These are phyloP conservation scores for Nomada goodeniana DNA, from an alignment of 2,888 invertebrate species.

Conservation along the genomic window DNA sequence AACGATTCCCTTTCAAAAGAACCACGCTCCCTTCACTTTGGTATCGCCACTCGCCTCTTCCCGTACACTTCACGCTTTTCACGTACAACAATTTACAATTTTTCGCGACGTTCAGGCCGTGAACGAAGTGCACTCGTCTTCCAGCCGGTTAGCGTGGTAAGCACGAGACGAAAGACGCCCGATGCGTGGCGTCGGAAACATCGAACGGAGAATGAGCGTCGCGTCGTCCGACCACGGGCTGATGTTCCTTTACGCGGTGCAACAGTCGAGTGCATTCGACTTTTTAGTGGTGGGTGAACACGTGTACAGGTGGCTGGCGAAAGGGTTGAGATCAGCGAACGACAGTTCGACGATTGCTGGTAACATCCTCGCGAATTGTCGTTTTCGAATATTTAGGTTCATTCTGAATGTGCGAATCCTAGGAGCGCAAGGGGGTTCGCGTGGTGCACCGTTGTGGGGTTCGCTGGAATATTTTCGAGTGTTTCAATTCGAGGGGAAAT, in stretches of 20 bases:
- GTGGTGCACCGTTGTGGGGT: no score
- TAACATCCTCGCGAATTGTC: no score
- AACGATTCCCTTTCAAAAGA: neutral
- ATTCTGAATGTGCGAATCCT: no score
- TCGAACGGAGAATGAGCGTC: neutral
- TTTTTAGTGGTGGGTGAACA: slow-evolving; percentile 7
- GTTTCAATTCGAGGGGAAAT: no score
- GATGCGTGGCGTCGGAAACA: neutral
- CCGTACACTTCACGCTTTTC: neutral
- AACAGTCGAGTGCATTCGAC: neutral
- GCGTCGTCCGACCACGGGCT: neutral
- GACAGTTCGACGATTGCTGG: slow-evolving; percentile 1
- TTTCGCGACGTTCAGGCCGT: neutral
- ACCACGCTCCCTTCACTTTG: neutral
- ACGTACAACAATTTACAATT: slow-evolving; percentile 8
- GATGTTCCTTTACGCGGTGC: neutral
- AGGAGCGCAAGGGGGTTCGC: no score
- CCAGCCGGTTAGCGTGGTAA: slow-evolving; percentile 21
- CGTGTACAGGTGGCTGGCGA: slow-evolving; percentile 14
- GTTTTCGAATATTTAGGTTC: no score
- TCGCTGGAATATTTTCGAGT: no score
- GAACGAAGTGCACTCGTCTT: slow-evolving; percentile 15
- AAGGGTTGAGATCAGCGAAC: slow-evolving; percentile 10
- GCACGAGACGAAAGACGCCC: slow-evolving; percentile 1
- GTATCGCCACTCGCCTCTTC: neutral